Evolutionary conservation across 2,113 vertebrate species (phyloP).

Genomic region (Neoarius graeffei): DNA sequence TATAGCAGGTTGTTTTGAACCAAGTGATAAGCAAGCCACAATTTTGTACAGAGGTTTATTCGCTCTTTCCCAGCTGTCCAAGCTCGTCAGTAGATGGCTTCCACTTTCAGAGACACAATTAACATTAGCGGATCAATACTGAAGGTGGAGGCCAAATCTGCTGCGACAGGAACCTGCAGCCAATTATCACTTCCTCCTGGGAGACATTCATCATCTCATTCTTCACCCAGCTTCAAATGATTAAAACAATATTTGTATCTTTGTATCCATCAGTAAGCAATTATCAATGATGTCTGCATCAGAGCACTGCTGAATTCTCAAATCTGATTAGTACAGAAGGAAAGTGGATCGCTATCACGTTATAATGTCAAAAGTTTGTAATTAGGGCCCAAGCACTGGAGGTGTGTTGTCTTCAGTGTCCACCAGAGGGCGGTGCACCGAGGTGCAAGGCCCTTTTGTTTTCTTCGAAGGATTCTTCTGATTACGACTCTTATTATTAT

Average conservation of each 20-base stretch:
- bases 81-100: neutral
- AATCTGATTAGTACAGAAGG: neutral
- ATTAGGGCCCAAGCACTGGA: too few relatives aligned
- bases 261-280: neutral
- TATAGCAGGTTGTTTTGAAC: neutral
- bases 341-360: too few relatives aligned
- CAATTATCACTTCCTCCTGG: constrained; percentile 7
- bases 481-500: too few relatives aligned
- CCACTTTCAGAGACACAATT: constrained; percentile 21
- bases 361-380: too few relatives aligned
- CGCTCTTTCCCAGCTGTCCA: neutral
- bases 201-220: neutral
- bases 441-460: too few relatives aligned
- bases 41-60: neutral
- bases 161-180: neutral
- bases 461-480: too few relatives aligned
- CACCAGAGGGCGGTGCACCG: too few relatives aligned
- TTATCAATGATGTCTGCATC: neutral
- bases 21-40: neutral
- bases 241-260: neutral
- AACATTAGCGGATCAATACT: constrained; percentile 34
- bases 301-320: neutral
- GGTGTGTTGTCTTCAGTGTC: too few relatives aligned
- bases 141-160: neutral
- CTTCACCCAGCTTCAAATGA: neutral